Evolutionary conservation across 2,113 vertebrate genomes (phyloP), one percentile per base, ranked within the genome.

Genomic region (Leucosticte australis): DNA sequence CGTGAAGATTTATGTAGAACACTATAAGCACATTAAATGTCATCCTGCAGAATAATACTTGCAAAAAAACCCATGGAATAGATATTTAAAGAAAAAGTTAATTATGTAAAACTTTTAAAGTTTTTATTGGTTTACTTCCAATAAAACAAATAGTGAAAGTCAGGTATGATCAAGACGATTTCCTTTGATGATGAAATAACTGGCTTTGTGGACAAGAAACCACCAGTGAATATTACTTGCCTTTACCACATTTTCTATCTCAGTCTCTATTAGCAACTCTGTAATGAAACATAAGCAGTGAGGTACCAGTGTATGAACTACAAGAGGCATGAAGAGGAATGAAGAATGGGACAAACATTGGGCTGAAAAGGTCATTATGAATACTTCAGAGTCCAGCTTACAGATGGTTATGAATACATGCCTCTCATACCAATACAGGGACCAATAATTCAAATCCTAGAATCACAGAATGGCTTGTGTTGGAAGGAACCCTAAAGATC

Each of bases 241-340:
- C 12, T 39, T 70, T 69, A 49, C 33, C 30, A 35, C 0, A 2
- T 7, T 7, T 76, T 76, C 37, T 85, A 30, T 41, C 8, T 39
- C 3, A 3, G 3, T 28, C 5, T 41, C 57, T 41, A 5, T 33
- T 46, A 39, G 6, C 14, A 30, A 1, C 0, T 6, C 15, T 65
- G 17, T 55, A 46, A 37, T 5, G 7, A 60, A 55, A 56, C 15
- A 15, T 14, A 50, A 26, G 8, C 28, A 56, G 22, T 33, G 33
- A 80, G 4, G 39, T 41, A 30, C 30, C 30, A 37, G 10, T 27
- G 19, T 42, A 15, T 52, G 47, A 35, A 57, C 19, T 41, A 41
- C 22, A 47, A 35, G 13, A 41, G 5, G 4, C 6, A 26, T 44
- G 24, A 70, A 35, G 13, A 46, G 5, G 4, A 8, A 46, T 44